Evolutionary conservation across 2,888 invertebrate genomes (phyloP).

Genomic region (Meteorus cinctellus): DNA sequence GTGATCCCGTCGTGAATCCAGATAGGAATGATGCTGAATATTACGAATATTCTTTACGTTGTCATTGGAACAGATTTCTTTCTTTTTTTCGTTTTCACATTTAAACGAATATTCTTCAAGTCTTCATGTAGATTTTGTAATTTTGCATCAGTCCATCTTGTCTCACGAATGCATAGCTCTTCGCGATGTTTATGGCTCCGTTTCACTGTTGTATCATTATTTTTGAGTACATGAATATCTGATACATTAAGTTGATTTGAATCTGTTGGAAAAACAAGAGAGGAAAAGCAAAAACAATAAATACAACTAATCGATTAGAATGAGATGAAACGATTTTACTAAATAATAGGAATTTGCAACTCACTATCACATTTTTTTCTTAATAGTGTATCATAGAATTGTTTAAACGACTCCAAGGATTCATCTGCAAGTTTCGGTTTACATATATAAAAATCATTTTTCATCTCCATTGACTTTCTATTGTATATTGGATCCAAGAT

Average conservation of each 20-base stretch:
- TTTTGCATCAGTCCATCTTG: conserved; percentile 80
- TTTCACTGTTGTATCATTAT: background rate
- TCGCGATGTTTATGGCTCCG: conserved; percentile 31
- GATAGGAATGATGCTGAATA: conserved; percentile 21
- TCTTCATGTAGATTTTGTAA: conserved; percentile 78
- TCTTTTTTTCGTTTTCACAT: conserved; percentile 33
- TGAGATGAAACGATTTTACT: background rate
- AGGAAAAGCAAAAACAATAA: background rate
- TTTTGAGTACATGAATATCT: conserved; percentile 74
- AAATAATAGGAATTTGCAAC: background rate
- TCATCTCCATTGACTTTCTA: conserved; percentile 10
- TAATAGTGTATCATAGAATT: background rate
- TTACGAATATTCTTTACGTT: conserved; percentile 49
- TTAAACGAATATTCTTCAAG: conserved; percentile 73
- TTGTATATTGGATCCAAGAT: background rate
- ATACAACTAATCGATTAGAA: background rate
- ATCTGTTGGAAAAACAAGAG: conserved; percentile 71
- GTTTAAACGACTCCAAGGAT: background rate
- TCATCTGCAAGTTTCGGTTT: conserved; percentile 22
- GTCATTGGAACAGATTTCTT: conserved; percentile 54
- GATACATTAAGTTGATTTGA: conserved; percentile 74
- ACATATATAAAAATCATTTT: conserved; percentile 31
- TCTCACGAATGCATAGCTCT: conserved; percentile 77
- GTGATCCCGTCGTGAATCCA: background rate
- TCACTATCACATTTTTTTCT: background rate